Percentiles rank a stretch among this genome's conserved stretches.
These are phyloP conservation scores for Helostoma temminkii DNA, from an alignment of 2,797 vertebrate species.

Conservation along the genomic window DNA sequence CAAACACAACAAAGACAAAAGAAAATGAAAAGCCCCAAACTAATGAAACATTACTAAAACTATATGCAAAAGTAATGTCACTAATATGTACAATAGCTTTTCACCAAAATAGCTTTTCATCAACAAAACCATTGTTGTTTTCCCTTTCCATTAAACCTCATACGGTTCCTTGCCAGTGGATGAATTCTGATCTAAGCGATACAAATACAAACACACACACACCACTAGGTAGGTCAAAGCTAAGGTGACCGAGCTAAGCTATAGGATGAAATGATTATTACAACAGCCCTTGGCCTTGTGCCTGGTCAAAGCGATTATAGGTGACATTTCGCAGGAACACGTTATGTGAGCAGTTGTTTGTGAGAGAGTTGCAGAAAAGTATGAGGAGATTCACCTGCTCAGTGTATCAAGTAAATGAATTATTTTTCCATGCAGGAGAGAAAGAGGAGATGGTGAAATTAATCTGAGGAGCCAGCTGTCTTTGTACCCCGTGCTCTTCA, in stretches of 20 bases:
- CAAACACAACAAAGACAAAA: too few species aligned
- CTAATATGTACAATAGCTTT: slow-evolving; percentile 20
- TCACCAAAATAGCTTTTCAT: slow-evolving; percentile 23
- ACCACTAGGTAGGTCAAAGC: slow-evolving; percentile 67
- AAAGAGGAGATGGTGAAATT: slow-evolving; percentile 65
- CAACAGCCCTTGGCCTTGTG: slow-evolving; percentile 72
- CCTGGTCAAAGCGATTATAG: slow-evolving; percentile 77
- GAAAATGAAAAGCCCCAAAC: too few species aligned
- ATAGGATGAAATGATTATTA: slow-evolving; percentile 74
- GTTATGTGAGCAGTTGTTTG: slow-evolving; percentile 31
- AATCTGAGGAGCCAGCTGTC: slow-evolving; percentile 74
- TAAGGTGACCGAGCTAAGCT: slow-evolving; percentile 75
- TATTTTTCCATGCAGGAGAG: slow-evolving; percentile 52
- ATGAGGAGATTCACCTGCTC: slow-evolving; percentile 46
- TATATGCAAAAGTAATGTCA: slow-evolving; percentile 21
- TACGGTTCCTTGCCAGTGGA: slow-evolving; percentile 27
- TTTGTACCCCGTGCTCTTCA: slow-evolving; percentile 71
- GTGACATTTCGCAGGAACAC: slow-evolving; percentile 65
- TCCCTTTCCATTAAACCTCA: slow-evolving; percentile 43
- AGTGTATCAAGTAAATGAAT: slow-evolving; percentile 73
- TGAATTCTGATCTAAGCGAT: slow-evolving; percentile 32
- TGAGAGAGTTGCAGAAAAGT: slow-evolving; percentile 34
- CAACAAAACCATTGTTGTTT: slow-evolving; percentile 22
- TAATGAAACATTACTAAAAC: too few species aligned
- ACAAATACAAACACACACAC: slow-evolving; percentile 32